These are phyloP conservation scores for Caranx ignobilis DNA, from an alignment of 2,113 vertebrate species.

Conservation along the genomic window DNA sequence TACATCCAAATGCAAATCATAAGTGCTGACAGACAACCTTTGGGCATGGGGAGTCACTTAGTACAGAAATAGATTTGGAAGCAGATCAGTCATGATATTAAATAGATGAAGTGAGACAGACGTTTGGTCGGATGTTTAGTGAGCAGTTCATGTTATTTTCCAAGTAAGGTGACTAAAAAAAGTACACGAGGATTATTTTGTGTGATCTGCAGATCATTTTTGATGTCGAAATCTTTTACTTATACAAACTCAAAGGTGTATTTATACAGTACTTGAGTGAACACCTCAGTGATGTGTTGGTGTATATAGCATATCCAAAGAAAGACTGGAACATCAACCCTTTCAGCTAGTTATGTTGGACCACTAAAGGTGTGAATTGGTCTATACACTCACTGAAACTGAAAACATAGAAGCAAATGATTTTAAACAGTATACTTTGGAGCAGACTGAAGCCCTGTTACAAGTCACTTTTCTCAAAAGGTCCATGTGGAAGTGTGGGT, in stretches of 20 bases:
- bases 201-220: background rate
- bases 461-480: too few species aligned
- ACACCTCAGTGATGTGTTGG: too few species aligned
- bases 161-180: constrained; percentile 20
- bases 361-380: background rate
- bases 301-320: background rate
- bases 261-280: background rate
- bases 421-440: too few species aligned
- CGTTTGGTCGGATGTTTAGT: constrained; percentile 5
- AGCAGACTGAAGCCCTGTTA: too few species aligned
- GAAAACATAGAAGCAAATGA: background rate
- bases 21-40: constrained; percentile 36
- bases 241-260: background rate
- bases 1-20: constrained; percentile 37
- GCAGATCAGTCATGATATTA: constrained; percentile 41
- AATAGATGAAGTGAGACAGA: constrained; percentile 15
- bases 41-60: constrained; percentile 1
- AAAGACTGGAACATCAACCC: background rate
- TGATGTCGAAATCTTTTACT: background rate
- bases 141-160: constrained; percentile 17
- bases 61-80: constrained; percentile 54
- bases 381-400: background rate
- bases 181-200: constrained; percentile 5
- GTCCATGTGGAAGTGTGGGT: too few species aligned
- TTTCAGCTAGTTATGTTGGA: background rate